phyloP scores from a whole-genome alignment of 1,140 invertebrate species.

The Conus betulinus region DNA sequence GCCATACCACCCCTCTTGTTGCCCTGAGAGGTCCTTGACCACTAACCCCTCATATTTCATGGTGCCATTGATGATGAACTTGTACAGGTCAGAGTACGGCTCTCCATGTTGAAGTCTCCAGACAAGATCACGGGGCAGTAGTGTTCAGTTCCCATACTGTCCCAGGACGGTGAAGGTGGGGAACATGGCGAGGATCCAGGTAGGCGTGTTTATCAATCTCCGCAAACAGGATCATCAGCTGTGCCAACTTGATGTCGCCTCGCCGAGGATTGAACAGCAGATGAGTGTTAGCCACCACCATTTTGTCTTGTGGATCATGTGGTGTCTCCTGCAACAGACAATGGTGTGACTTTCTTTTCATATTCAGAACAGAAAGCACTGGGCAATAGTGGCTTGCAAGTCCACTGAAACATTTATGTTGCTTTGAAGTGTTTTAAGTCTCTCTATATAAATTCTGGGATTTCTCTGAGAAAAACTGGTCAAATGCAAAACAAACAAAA shows the following conservation, averaged over 20 bases:
- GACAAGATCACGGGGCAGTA: conserved; percentile 89
- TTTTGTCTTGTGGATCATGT: conserved; percentile 39
- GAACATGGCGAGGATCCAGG: background rate
- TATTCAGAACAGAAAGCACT: no score
- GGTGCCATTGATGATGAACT: conserved; percentile 82
- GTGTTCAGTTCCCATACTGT: background rate
- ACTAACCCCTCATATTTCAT: conserved; percentile 78
- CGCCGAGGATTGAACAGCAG: conserved; percentile 92
- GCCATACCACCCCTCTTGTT: conserved; percentile 50
- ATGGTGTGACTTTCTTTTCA: no score
- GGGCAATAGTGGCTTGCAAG: no score
- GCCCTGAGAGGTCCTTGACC: conserved; percentile 69
- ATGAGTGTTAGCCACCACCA: conserved; percentile 94
- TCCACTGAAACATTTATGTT: no score
- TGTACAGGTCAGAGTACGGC: conserved; percentile 83
- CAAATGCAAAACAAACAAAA: no score
- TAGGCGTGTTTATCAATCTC: conserved; percentile 82
- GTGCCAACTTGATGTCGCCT: conserved; percentile 91
- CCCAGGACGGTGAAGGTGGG: background rate
- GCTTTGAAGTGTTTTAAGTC: no score
- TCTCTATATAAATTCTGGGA: no score
- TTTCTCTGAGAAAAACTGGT: no score
- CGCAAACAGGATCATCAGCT: conserved; percentile 85
- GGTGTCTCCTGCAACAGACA: background rate
- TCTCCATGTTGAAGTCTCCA: conserved; percentile 92